Base-by-base conservation (phyloP, 2,888 invertebrate species). In the Heteromyza rotundicornis region DNA sequence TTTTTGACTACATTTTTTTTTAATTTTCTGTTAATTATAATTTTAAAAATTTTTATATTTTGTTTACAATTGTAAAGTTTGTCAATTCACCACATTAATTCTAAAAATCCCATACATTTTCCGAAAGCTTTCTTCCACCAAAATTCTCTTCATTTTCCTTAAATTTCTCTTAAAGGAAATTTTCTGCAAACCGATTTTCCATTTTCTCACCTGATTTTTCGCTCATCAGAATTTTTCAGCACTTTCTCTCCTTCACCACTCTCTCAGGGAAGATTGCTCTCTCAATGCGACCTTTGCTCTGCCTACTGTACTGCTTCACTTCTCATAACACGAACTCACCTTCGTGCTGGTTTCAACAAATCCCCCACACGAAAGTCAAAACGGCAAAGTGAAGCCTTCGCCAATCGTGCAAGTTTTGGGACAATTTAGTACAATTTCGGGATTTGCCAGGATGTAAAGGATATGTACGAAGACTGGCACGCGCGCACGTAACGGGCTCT, bases 381-480 rank as follows among this genome's bases (percentile, higher is more conserved):
- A 53, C 2, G 8, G 59, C 62, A 72, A 57, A 66, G 67, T 70
- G 60, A 59, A 65, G 77, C 78, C 77, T 75, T 74, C 70, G 76
- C 75, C 72, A 76, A 70, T 73, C 68, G 75, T 71, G 77, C 74
- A 77, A 75, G 72, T 80, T 81, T 81, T 81, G 77, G 79, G 79
- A 79, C 79, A 80, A 78, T 80, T 81, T 80, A 81, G 81, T 81
- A 80, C 79, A 79, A 80, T 80, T 81, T 81, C 81, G 81, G 81
- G 81, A 79, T 80, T 81, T 76, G 81, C 80, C 81, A 81, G 81
- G 81, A 81, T 81, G 81, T 81, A 81, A 80, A 80, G 79, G 80
- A 76, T 75, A 74, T 74, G 75, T 74, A 76, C 68, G 68, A 68
- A 73, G 71, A 72, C 70, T 69, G 68, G 66, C 70, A 70, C 70